Evolutionary conservation across 2,113 vertebrate species (phyloP).

Genomic region (Tricholaema leucomelas): DNA sequence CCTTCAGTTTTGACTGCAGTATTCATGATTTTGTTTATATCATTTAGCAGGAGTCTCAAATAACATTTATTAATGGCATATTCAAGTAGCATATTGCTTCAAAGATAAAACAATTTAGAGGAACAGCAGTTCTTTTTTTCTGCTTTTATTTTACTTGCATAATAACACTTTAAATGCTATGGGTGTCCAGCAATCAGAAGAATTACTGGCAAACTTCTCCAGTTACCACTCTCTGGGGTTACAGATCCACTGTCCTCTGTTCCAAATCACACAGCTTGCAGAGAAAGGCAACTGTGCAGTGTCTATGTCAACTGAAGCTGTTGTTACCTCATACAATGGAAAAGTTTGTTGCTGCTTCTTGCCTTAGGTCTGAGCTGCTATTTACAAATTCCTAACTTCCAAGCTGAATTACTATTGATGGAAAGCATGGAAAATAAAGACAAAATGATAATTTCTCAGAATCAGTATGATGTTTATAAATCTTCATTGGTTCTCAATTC

Average conservation of each 20-base stretch:
- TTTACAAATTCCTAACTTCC: background rate
- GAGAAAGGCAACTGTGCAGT: background rate
- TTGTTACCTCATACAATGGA: background rate
- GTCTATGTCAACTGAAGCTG: background rate
- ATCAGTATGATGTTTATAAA: background rate
- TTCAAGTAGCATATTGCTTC: background rate
- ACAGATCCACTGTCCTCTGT: background rate
- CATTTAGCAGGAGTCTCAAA: background rate
- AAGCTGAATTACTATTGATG: background rate
- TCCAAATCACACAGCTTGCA: background rate
- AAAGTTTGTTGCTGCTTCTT: background rate
- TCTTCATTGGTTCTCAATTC: background rate
- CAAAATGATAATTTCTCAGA: background rate
- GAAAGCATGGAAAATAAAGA: background rate
- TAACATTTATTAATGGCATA: background rate
- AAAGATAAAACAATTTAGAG: background rate
- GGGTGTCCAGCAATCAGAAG: background rate
- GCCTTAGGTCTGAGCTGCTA: background rate
- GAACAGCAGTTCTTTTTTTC: background rate
- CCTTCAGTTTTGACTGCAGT: background rate
- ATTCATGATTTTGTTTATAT: background rate
- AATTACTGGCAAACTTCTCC: background rate
- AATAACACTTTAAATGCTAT: background rate
- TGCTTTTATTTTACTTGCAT: background rate
- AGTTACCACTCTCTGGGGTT: background rate